Evolutionary conservation across 2,113 vertebrate species (phyloP).

Genomic region (Psilopogon haemacephalus): DNA sequence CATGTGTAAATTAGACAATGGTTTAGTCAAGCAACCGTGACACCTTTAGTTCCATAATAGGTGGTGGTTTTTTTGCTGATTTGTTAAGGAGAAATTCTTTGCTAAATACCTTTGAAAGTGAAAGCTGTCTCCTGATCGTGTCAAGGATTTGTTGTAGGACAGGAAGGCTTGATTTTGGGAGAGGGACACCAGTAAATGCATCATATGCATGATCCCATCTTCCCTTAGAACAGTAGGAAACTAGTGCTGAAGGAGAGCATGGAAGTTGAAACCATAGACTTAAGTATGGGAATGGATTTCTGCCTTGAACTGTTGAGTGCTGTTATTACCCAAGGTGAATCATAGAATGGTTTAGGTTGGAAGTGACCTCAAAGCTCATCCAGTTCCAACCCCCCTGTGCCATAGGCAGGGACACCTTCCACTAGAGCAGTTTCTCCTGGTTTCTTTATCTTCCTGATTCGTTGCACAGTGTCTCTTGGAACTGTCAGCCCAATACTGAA

Average conservation of each 20-base stretch:
- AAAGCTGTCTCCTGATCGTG: background rate
- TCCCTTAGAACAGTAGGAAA: background rate
- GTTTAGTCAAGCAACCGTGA: background rate
- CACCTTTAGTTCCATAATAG: background rate
- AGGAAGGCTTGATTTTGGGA: background rate
- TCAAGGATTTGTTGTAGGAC: background rate
- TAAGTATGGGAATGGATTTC: background rate
- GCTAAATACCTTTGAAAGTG: background rate
- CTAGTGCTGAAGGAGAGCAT: slow-evolving; percentile 23
- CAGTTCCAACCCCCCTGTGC: no score
- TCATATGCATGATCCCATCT: background rate
- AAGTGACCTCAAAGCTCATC: no score
- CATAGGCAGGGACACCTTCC: no score
- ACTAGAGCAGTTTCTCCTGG: background rate
- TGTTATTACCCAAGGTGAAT: background rate
- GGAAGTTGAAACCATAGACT: background rate
- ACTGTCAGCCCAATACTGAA: background rate
- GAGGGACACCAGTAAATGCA: background rate
- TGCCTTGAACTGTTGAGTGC: background rate
- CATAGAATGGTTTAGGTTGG: no score
- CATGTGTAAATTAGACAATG: background rate
- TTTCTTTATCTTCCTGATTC: background rate
- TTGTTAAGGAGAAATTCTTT: background rate
- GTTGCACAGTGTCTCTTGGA: background rate
- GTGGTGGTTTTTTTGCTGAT: background rate